Conservation (phyloP, 2,113 vertebrate genomes). For the Microtus oregoni region DNA sequence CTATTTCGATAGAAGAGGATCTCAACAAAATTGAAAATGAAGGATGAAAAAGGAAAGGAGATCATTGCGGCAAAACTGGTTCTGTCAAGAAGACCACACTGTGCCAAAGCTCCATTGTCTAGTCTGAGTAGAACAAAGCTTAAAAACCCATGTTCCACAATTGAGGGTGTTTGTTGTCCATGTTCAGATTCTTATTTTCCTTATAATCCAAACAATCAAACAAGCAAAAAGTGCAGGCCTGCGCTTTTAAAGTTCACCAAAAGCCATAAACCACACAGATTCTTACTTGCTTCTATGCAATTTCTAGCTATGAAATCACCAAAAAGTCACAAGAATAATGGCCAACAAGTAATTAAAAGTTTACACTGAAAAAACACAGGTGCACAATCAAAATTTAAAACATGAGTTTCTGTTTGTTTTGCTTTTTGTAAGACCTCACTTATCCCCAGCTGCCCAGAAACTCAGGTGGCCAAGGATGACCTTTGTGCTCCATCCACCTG, state of each 20-base stretch:
- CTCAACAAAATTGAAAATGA: slow-evolving; percentile 27
- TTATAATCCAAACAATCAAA: background rate
- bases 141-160: slow-evolving; percentile 8
- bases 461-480: background rate
- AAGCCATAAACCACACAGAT: background rate
- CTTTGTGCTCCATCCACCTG: background rate
- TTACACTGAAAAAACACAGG: background rate
- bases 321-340: background rate
- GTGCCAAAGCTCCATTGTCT: slow-evolving; percentile 1
- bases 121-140: background rate
- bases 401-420: background rate
- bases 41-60: background rate
- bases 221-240: background rate
- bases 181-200: slow-evolving; percentile 18
- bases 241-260: slow-evolving; percentile 7
- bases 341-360: background rate
- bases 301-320: background rate
- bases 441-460: background rate
- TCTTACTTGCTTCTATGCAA: background rate
- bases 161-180: slow-evolving; percentile 35
- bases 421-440: background rate
- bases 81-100: background rate
- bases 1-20: slow-evolving; percentile 50
- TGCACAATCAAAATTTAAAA: background rate
- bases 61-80: background rate